These are phyloP conservation scores for Drosophila nigromelanica DNA, from an alignment of 1,140 invertebrate genomes.

Conservation along the genomic window DNA sequence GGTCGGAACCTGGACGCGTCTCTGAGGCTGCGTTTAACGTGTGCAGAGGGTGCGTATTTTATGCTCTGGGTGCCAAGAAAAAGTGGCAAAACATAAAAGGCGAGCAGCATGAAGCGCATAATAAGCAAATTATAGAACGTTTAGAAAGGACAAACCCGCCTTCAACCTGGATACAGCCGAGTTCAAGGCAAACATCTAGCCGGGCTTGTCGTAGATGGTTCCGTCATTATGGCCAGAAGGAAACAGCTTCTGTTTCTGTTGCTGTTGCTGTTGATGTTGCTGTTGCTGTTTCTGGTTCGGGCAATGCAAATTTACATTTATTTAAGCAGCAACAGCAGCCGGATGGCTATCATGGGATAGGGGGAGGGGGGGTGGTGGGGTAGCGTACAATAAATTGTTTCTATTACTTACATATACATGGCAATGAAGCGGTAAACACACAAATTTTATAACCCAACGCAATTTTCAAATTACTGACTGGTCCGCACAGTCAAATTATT, in stretches of 20 bases:
- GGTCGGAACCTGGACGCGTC: background rate
- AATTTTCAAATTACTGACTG: conserved; percentile 65
- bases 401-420: conserved; percentile 54
- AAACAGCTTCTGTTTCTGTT: conserved; percentile 13
- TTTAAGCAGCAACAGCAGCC: conserved; percentile 46
- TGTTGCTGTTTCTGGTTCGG: conserved; percentile 12
- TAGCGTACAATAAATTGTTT: conserved; percentile 68
- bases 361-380: background rate
- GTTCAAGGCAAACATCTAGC: conserved; percentile 19
- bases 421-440: conserved; percentile 70
- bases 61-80: conserved; percentile 56
- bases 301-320: conserved; percentile 75
- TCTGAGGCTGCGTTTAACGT: conserved; percentile 3
- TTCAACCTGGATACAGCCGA: background rate
- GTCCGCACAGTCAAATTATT: conserved; percentile 18
- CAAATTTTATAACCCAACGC: conserved; percentile 62
- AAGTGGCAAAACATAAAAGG: conserved; percentile 74
- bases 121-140: conserved; percentile 81
- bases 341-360: background rate
- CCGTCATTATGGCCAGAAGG: conserved; percentile 47
- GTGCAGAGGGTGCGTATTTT: conserved; percentile 62
- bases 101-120: conserved; percentile 71
- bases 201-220: conserved; percentile 4
- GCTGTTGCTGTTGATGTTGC: background rate
- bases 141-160: conserved; percentile 68